Base-by-base conservation (phyloP, 2,888 invertebrate genomes). In the Cephus nigrinus region DNA sequence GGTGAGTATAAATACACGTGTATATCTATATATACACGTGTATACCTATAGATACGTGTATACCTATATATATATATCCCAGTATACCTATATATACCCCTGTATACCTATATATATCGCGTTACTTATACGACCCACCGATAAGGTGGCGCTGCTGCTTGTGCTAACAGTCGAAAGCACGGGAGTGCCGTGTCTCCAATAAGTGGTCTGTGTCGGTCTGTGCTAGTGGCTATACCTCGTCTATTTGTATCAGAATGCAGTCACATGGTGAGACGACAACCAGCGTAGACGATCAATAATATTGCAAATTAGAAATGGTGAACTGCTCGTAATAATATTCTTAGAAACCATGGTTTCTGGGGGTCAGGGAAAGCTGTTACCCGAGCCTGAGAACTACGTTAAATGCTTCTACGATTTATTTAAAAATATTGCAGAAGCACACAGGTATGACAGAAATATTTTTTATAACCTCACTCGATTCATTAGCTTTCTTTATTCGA, bases 331-430 rank as follows among this genome's bases (percentile, higher is more conserved):
- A 81, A 83, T 82, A 81, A 84, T 85, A 84, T 84, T 79, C 77
- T 40, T 36, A 69, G 72, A 76, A 87, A 84, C 79, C 86, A 90
- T 90, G 90, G 88, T 90, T 84, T 87, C 87, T 78, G 88, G 89
- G 76, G 88, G 90, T 81, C 85, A 88, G 80, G 90, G 88, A 74
- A 88, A 86, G 85, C 87, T 92, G 87, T 88, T 92, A 85, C 92
- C 92, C 69, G 92, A 92, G 83, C 91, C 92, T 74, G 91, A 92
- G 55, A 90, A 90, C 83, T 91, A 92, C 78, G 92, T 90, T 77
- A 90, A 91, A 87, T 91, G 90, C 85, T 92, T 93, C 82, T 92
- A 92, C 82, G 92, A 92, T 80, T 88, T 92, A 76, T 92, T 92
- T 85, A 92, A 92, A 87, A 91, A 89, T 83, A 86, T 91, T 82